Evolutionary conservation across 1,140 invertebrate genomes (phyloP).

Genomic region (Lordiphosa stackelbergi): DNA sequence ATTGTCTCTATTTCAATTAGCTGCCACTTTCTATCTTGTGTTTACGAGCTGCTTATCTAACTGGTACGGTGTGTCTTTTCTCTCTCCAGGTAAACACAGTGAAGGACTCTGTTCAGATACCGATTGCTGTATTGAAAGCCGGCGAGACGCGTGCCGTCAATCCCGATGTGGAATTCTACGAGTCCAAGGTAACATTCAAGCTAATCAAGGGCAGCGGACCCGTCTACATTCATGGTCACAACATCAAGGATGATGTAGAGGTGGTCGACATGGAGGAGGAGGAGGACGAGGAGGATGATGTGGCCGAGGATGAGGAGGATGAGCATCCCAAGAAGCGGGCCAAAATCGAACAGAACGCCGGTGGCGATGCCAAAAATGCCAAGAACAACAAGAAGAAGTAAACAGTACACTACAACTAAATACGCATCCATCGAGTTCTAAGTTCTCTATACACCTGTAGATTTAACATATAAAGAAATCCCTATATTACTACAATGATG

Average conservation of each 20-base stretch:
- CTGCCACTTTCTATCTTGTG: too few relatives aligned
- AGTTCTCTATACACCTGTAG: conserved; percentile 55
- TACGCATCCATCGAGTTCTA: conserved; percentile 39
- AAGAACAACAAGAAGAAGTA: conserved; percentile 78
- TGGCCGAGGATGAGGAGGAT: conserved; percentile 80
- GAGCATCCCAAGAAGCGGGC: conserved; percentile 83
- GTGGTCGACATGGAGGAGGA: conserved; percentile 88
- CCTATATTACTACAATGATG: conserved; percentile 40
- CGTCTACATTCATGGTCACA: conserved; percentile 89
- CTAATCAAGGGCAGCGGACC: conserved; percentile 85
- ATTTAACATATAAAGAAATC: conserved; percentile 50
- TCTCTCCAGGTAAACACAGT: conserved; percentile 85
- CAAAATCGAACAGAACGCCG: conserved; percentile 82
- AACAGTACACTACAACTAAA: conserved; percentile 20
- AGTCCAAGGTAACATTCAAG: conserved; percentile 89
- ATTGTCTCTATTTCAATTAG: neutral
- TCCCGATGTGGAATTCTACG: conserved; percentile 89
- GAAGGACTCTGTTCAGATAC: conserved; percentile 88
- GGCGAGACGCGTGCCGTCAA: conserved; percentile 87
- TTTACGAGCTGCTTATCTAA: too few relatives aligned
- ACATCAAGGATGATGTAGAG: conserved; percentile 83
- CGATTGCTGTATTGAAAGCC: conserved; percentile 86
- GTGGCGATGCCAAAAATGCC: conserved; percentile 80
- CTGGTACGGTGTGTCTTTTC: conserved; percentile 2
- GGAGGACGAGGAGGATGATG: conserved; percentile 85